Base-by-base conservation (phyloP, 2,888 invertebrate genomes). In the Malacosoma neustria region DNA sequence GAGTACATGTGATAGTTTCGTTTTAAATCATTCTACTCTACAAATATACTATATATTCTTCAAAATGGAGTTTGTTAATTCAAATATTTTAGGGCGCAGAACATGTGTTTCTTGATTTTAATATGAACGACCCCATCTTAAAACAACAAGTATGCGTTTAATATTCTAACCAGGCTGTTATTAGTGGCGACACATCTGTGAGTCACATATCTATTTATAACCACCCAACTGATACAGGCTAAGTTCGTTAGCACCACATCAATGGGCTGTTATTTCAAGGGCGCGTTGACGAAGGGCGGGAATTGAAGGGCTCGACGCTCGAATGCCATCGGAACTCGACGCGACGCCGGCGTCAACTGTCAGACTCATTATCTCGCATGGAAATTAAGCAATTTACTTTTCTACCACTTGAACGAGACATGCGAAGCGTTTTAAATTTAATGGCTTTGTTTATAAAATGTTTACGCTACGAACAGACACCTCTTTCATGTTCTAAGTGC, bases 161-260 rank as follows among this genome's bases (percentile, higher is more conserved):
- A 56, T 58, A 56, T 58, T 61, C 51, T 49, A 53, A 59, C 54
- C 57, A 54, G 49, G 40, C 52, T 48, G 56, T 59, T 59, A 66
- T 58, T 54, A 53, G 57, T 47, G 54, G 56, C 64, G 72, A 69
- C 68, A 67, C 22, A 22, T 22, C 22, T 22, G 61, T 77, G 71
- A 70, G 72, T 81, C 79, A 75, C 54, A 59, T 57, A 46, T 57
- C 76, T 82, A 82, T 79, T 70, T 73, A 64, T 77, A 73, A 71
- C 51, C 36, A 40, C 40, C 36, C 45, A 50, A 48, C 55, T 61
- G 67, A 73, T 74, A 70, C 62, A 57, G 61, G 22, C 22, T 9
- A 22, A 22, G 74, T 73, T 75, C 77, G 60, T 76, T 77, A 67
- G 47, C 72, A 71, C 51, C 51, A 45, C 51, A 46, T 52, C 54